These are phyloP conservation scores for Zaprionus capensis DNA, from an alignment of 1,140 invertebrate genomes.

Conservation along the genomic window DNA sequence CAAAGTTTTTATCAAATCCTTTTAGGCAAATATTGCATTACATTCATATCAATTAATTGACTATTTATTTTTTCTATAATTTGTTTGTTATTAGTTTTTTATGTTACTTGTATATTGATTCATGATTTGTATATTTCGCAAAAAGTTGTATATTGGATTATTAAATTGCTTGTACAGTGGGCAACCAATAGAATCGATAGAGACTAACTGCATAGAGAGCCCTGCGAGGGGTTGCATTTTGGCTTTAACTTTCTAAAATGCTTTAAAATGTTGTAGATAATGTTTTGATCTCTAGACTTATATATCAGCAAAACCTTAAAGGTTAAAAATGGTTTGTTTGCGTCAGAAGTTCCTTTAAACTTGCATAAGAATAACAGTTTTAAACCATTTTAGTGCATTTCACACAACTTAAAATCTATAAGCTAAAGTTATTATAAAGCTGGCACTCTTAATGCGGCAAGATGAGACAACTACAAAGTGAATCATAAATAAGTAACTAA, in stretches of 20 bases:
- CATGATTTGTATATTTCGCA: neutral
- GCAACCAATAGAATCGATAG: neutral
- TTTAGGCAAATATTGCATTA: neutral
- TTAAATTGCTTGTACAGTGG: neutral
- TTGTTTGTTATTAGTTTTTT: neutral
- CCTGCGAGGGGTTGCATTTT: no score
- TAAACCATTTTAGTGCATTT: no score
- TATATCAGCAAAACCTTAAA: no score
- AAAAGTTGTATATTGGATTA: neutral
- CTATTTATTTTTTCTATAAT: neutral
- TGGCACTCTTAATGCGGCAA: neutral
- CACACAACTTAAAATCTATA: no score
- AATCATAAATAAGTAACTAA: slow-evolving; percentile 1
- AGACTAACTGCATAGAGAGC: neutral
- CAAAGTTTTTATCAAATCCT: neutral
- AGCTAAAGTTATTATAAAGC: neutral
- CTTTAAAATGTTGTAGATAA: no score
- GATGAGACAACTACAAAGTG: neutral
- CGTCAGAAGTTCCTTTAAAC: no score
- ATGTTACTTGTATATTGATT: neutral
- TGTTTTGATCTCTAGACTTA: no score
- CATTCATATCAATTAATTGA: neutral
- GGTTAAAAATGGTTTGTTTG: no score
- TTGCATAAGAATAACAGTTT: no score
- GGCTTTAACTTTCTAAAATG: no score